Evolutionary conservation across 2,888 invertebrate genomes (phyloP).

Genomic region (Zaprionus bogoriensis): DNA sequence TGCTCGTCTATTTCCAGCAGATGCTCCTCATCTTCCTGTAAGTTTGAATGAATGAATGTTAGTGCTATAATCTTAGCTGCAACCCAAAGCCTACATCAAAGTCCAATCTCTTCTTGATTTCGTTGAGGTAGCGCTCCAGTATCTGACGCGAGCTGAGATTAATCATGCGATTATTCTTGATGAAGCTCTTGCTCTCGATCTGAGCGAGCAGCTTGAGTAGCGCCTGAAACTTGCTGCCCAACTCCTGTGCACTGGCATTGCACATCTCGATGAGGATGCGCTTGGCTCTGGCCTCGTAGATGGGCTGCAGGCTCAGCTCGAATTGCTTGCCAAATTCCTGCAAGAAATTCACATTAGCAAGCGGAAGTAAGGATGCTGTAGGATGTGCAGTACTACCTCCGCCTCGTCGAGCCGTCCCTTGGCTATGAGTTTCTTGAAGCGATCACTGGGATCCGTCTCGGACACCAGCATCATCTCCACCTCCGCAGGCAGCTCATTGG

Average conservation of each 20-base stretch:
- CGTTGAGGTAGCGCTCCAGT: constrained; percentile 73
- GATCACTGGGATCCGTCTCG: constrained; percentile 82
- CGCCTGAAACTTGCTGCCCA: constrained; percentile 67
- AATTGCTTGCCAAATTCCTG: constrained; percentile 81
- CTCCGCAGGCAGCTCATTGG: constrained; percentile 63
- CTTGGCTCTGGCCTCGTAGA: constrained; percentile 81
- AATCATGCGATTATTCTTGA: constrained; percentile 75
- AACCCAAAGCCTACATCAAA: constrained; percentile 62
- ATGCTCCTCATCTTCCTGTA: constrained; percentile 73
- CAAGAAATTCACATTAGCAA: too few relatives aligned
- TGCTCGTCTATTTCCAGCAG: constrained; percentile 81
- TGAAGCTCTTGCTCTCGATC: constrained; percentile 79
- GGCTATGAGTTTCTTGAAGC: constrained; percentile 81
- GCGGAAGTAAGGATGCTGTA: too few relatives aligned
- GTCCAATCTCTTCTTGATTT: constrained; percentile 77
- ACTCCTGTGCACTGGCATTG: constrained; percentile 44
- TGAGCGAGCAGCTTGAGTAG: constrained; percentile 69
- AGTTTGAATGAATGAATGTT: not conserved
- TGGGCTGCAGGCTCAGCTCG: constrained; percentile 80
- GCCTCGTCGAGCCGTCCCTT: constrained; percentile 82
- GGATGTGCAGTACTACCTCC: constrained; percentile 64
- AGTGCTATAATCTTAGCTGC: too few relatives aligned
- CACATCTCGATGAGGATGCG: constrained; percentile 74
- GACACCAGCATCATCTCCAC: constrained; percentile 81
- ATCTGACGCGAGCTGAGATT: constrained; percentile 77